Conservation (phyloP, 2,113 vertebrate genomes). For the Xiphophorus couchianus region DNA sequence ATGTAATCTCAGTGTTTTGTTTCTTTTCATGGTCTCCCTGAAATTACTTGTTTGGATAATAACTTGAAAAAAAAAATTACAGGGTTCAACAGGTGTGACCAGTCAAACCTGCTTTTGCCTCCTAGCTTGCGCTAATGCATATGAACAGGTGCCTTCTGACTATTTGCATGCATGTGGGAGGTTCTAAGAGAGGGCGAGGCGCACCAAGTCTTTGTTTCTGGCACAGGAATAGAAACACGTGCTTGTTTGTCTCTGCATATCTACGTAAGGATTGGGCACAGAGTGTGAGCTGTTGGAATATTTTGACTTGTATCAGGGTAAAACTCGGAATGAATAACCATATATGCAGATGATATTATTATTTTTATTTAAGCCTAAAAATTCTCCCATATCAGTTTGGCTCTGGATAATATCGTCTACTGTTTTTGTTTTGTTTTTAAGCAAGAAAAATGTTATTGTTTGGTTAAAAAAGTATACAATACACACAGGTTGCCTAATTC, state of each 20-base stretch:
- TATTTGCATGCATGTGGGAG: slow-evolving; percentile 5
- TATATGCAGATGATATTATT: not conserved
- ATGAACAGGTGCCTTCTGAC: not conserved
- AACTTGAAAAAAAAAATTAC: slow-evolving; percentile 65
- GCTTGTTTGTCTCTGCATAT: not conserved
- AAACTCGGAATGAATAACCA: not conserved
- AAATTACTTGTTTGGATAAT: slow-evolving; percentile 50
- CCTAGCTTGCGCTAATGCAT: not conserved
- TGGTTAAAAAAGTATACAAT: not conserved
- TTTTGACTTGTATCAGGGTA: not conserved
- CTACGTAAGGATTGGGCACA: not conserved
- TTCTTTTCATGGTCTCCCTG: slow-evolving; percentile 8
- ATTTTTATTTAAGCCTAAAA: not conserved
- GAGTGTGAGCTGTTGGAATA: not conserved
- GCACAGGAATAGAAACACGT: not conserved
- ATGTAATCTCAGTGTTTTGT: slow-evolving; percentile 2
- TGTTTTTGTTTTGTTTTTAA: not conserved
- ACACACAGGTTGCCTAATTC: not conserved
- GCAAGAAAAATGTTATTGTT: not conserved
- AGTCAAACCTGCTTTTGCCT: slow-evolving; percentile 55
- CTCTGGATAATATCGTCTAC: not conserved
- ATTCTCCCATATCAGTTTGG: not conserved
- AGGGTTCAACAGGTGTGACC: slow-evolving; percentile 36
- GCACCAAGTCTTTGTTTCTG: not conserved
- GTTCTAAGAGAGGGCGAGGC: slow-evolving; percentile 29